A percentile compares a stretch with the other conserved stretches of the same genome.
Conservation (phyloP, 1,140 invertebrate genomes). For the Papilio xuthus region DNA sequence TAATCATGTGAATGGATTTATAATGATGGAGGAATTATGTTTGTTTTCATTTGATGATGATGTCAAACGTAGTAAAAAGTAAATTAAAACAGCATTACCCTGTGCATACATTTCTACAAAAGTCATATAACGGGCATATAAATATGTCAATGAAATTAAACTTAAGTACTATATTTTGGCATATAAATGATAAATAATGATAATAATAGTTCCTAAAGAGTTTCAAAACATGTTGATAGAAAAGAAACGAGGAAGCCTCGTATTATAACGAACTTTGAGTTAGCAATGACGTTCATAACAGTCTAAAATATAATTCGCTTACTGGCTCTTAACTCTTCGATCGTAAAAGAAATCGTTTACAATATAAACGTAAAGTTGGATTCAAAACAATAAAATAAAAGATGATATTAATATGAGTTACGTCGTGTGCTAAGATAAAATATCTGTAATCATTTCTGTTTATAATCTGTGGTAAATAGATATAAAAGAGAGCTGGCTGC, state of each 20-base stretch:
- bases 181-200: too few relatives aligned
- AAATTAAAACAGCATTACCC: background rate
- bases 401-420: background rate
- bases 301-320: background rate
- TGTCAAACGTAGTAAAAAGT: constrained; percentile 4
- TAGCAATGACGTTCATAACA: background rate
- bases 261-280: background rate
- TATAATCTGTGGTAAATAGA: constrained; percentile 36
- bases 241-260: background rate
- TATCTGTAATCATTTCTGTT: constrained; percentile 25
- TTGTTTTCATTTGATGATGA: background rate
- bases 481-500: constrained; percentile 48
- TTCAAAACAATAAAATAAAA: background rate
- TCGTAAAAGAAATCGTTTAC: background rate
- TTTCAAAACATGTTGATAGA: too few relatives aligned
- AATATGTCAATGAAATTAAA: too few relatives aligned
- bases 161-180: background rate
- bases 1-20: background rate
- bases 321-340: background rate
- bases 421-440: constrained; percentile 3
- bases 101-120: background rate
- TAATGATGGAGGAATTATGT: constrained; percentile 12
- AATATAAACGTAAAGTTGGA: background rate
- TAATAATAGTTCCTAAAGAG: too few relatives aligned
- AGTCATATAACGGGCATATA: background rate